Percentiles rank a stretch among this genome's conserved stretches.
These are phyloP conservation scores for Rhingia campestris DNA, from an alignment of 2,888 invertebrate species.

Conservation along the genomic window DNA sequence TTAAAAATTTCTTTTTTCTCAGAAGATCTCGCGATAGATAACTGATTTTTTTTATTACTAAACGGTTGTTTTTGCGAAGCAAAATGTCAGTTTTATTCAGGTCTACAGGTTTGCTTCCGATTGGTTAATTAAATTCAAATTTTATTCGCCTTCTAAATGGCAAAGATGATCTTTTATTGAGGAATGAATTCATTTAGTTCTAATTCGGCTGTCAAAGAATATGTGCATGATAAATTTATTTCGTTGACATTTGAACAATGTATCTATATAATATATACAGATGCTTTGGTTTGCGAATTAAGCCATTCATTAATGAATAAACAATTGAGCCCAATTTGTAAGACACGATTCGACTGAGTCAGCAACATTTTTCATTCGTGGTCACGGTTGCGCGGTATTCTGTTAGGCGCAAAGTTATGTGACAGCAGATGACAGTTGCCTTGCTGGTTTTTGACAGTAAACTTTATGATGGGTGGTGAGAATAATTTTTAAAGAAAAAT, in stretches of 20 bases:
- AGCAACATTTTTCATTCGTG: conserved; percentile 23
- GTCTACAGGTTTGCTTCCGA: conserved; percentile 52
- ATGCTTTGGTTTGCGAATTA: conserved; percentile 33
- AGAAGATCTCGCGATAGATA: conserved; percentile 39
- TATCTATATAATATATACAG: conserved; percentile 2
- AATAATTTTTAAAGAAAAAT: conserved; percentile 44
- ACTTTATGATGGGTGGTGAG: conserved; percentile 57
- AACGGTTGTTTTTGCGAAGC: conserved; percentile 8
- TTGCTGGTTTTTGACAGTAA: conserved; percentile 8
- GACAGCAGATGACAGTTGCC: conserved; percentile 62
- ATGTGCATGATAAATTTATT: conserved; percentile 34
- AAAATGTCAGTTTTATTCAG: conserved; percentile 2
- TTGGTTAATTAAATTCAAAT: conserved; percentile 34
- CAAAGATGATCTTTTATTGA: conserved; percentile 42
- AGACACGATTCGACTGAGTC: conserved; percentile 43
- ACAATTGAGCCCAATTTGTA: conserved; percentile 57
- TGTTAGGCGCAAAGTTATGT: conserved; percentile 51
- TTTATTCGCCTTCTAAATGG: conserved; percentile 32
- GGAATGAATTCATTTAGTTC: conserved; percentile 1
- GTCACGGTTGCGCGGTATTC: conserved; percentile 33
- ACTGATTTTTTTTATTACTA: conserved; percentile 12
- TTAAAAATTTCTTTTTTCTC: background rate
- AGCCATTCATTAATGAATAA: conserved; percentile 54
- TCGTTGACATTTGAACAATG: conserved; percentile 39
- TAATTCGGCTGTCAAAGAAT: background rate